Evolutionary conservation across 2,113 vertebrate species (phyloP).

Genomic region (Paradisaea rubra): DNA sequence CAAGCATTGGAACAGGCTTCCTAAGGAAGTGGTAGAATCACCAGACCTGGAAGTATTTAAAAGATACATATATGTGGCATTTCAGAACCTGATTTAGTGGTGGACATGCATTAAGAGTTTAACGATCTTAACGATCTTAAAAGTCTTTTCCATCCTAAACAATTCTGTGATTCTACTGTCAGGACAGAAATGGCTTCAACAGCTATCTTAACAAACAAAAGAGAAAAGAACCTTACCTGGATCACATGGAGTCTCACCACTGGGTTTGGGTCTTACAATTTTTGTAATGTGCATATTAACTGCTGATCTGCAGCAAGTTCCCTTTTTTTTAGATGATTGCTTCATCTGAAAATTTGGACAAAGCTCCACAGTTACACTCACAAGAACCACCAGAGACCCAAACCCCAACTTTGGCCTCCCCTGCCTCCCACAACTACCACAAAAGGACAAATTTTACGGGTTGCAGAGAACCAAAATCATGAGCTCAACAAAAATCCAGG

Average conservation of each 20-base stretch:
- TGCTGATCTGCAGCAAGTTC: neutral
- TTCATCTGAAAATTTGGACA: neutral
- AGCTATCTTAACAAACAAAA: neutral
- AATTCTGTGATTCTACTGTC: neutral
- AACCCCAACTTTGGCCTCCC: neutral
- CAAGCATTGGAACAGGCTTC: neutral
- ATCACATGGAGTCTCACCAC: neutral
- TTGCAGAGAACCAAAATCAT: neutral
- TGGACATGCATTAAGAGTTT: neutral
- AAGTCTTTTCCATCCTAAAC: neutral
- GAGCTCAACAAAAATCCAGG: neutral
- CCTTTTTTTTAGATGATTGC: neutral
- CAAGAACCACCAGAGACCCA: neutral
- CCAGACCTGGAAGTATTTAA: neutral
- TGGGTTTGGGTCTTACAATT: neutral
- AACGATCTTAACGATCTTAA: neutral
- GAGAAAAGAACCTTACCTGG: neutral
- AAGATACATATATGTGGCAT: rapidly evolving
- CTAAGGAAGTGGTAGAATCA: neutral
- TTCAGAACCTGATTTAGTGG: neutral
- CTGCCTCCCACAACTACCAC: neutral
- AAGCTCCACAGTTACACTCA: neutral
- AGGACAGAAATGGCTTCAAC: neutral
- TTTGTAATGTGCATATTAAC: neutral
- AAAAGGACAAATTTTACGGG: neutral